A percentile compares a stretch with the other conserved stretches of the same genome.
These are phyloP conservation scores for Prosopocoilus inquinatus DNA, from an alignment of 2,888 invertebrate genomes.

Conservation along the genomic window DNA sequence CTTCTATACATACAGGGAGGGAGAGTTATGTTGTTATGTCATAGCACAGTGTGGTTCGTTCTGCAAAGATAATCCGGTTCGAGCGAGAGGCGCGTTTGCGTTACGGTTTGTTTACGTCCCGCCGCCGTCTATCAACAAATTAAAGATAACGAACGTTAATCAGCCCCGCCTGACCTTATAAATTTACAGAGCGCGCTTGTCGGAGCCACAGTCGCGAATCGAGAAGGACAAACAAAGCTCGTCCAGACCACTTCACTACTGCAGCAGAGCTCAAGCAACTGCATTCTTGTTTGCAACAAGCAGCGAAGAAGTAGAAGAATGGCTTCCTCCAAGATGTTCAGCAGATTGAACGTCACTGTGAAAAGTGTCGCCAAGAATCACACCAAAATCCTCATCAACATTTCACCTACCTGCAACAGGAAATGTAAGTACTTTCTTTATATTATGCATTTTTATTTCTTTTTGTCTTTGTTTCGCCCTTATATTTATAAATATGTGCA, in stretches of 20 bases:
- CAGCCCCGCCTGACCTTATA: conserved; percentile 10
- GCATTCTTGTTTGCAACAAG: not conserved
- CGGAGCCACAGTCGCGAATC: conserved; percentile 14
- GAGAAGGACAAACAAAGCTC: not conserved
- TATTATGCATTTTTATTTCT: not conserved
- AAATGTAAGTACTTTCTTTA: conserved; percentile 18
- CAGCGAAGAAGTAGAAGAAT: conserved; percentile 6
- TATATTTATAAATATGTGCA: too few species aligned
- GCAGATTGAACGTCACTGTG: conserved; percentile 17
- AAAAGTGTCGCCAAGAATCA: conserved; percentile 15
- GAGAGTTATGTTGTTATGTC: too few species aligned
- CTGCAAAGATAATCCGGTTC: too few species aligned
- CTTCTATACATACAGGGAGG: not conserved
- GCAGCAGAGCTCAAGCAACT: not conserved
- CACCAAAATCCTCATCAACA: conserved; percentile 18
- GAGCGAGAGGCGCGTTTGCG: not conserved
- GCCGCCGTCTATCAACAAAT: not conserved
- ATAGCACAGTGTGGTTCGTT: too few species aligned
- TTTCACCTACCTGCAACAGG: conserved; percentile 19
- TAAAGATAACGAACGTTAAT: conserved; percentile 13
- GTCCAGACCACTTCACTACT: not conserved
- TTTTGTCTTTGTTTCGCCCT: too few species aligned
- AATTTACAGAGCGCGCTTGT: conserved; percentile 9
- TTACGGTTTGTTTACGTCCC: conserved; percentile 11
- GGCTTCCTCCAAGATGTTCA: conserved; percentile 21